phyloP scores from a whole-genome alignment of 2,888 invertebrate genomes.

The Camponotus fellah region DNA sequence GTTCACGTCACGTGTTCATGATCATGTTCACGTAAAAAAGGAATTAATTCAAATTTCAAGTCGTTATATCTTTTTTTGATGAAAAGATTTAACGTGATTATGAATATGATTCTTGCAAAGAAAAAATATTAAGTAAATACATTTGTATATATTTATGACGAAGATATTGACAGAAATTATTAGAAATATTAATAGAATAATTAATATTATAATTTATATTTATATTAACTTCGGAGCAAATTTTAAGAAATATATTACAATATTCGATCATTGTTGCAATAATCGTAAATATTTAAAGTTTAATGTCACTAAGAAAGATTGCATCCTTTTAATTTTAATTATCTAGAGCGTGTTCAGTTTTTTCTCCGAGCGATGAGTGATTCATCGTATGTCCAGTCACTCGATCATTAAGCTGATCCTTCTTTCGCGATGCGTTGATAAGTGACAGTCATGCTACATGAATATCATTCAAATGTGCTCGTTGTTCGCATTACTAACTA shows the following conservation, averaged over 20 bases:
- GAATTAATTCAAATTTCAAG: not conserved
- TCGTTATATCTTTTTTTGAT: too few species aligned
- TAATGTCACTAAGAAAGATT: slow-evolving; percentile 8
- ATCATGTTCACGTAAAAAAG: too few species aligned
- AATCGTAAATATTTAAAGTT: slow-evolving; percentile 6
- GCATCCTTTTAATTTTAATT: slow-evolving; percentile 17
- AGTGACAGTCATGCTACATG: slow-evolving; percentile 62
- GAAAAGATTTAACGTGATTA: not conserved
- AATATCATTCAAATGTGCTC: slow-evolving; percentile 62
- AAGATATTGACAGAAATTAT: not conserved
- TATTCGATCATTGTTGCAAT: not conserved
- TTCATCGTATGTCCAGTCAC: slow-evolving; percentile 59
- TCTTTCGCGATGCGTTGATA: slow-evolving; percentile 34
- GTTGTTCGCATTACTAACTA: slow-evolving; percentile 39
- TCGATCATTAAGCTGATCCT: slow-evolving; percentile 64
- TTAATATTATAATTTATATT: not conserved
- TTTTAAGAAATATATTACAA: not conserved
- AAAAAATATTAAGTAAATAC: not conserved
- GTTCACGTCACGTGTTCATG: too few species aligned
- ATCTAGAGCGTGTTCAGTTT: slow-evolving; percentile 52
- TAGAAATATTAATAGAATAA: not conserved
- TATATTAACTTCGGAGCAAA: not conserved
- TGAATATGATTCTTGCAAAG: too few species aligned
- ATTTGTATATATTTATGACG: not conserved
- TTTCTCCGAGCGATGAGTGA: slow-evolving; percentile 60